Evolutionary conservation across 1,140 invertebrate species (phyloP).

Genomic region (Bombus cullumanus): DNA sequence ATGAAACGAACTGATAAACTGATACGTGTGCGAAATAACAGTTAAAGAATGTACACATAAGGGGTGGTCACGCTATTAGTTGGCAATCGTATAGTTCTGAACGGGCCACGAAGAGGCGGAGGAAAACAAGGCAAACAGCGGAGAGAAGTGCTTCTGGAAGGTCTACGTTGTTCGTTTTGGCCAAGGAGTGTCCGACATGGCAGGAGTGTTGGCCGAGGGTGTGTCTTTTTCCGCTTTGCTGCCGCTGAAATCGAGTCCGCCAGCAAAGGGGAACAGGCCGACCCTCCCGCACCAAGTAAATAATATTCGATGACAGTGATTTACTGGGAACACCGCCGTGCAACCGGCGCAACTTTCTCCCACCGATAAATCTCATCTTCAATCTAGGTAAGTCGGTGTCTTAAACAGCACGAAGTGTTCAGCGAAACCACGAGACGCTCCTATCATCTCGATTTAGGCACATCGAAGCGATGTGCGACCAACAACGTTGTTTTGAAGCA

Average conservation of each 20-base stretch:
- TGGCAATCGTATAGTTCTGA: background rate
- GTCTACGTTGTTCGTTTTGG: background rate
- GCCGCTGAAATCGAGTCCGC: constrained; percentile 75
- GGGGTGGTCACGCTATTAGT: background rate
- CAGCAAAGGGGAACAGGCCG: constrained; percentile 79
- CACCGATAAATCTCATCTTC: constrained; percentile 1
- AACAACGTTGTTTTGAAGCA: background rate
- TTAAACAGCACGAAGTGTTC: background rate
- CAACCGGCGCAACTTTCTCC: background rate
- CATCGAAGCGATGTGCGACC: too few species aligned
- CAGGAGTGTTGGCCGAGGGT: constrained; percentile 73
- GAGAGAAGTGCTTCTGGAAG: background rate
- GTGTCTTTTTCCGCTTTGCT: constrained; percentile 80
- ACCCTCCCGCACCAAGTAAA: constrained; percentile 71
- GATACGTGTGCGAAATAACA: too few species aligned
- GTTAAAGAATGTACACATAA: too few species aligned
- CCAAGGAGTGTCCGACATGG: background rate
- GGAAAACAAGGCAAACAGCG: background rate
- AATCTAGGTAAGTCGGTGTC: constrained; percentile 42
- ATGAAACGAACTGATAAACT: too few species aligned
- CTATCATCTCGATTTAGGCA: background rate
- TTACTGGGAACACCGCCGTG: constrained; percentile 15
- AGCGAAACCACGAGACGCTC: background rate
- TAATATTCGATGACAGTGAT: constrained; percentile 56
- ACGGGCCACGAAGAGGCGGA: background rate